Base-by-base conservation (phyloP, 2,888 invertebrate genomes). In the Octodonta nipae region DNA sequence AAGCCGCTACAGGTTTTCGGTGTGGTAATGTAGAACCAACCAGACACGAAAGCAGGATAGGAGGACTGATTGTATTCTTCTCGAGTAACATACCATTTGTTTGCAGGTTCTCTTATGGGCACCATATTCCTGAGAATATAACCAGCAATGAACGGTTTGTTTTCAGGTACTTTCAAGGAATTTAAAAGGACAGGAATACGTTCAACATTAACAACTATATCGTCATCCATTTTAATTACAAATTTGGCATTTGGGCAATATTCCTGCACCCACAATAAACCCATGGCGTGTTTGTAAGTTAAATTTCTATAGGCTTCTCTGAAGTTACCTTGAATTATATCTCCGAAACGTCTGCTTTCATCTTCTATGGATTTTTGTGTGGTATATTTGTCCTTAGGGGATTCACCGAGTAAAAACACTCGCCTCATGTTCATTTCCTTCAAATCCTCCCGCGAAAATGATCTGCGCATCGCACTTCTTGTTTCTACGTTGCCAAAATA, bases 261-360 rank as follows among this genome's bases (percentile, higher is more conserved):
- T n/a, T 61, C 61, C 1, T 68, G 62, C 0, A 73, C 76, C 85
- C 85, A 87, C 45, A 71, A 70, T 20, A 86, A 55, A 0, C 85
- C 85, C 83, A 85, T 84, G 0, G 80, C 55, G 50, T 86, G 84
- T 58, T 86, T 86, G 46, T 76, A 76, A 3, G 83, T 84, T n/a
- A 86, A 59, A 58, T 86, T 85, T 47, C 72, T 68, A 48, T 86
- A 86, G 27, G 78, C 73, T 61, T 86, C 86, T 2, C 64, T 35
- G 51, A 86, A 86, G 46, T 74, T 73, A 4, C 84, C 84, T 62
- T 84, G 83, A 7, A 85, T 54, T 12, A 85, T 64, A 47, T 85
- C 85, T 3, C 69, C 66, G 56, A 73, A 79, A 28, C 67, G 63
- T 14, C 61, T 49, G 39, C 70, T 71, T 54, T 86, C 85, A 49